Base-by-base conservation (phyloP, 2,888 invertebrate species). In the Eretmocerus hayati region DNA sequence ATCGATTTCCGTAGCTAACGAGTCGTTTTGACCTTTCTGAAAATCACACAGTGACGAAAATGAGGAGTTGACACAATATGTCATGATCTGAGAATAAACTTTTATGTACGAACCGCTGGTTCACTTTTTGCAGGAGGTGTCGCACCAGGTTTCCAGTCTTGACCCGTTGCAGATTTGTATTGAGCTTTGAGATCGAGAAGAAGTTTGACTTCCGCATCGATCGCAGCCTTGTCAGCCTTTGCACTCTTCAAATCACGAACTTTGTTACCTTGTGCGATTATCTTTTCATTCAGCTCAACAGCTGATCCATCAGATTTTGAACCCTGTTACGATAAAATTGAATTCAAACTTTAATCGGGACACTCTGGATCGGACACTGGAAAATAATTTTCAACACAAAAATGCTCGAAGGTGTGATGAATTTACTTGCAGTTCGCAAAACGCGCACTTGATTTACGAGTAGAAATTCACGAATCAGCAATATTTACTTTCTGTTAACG, bases 201-300 rank as follows among this genome's bases (percentile, higher is more conserved):
- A 54, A 66, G 71, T 65, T 80, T 77, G 2, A 79, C 81, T 58
- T 76, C 81, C 2, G 71, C 72, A 53, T 83, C 81, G 32, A 84
- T 64, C 2, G 64, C 56, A 3, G 57, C 44, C 40, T 65, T 65
- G 11, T 59, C 64, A 18, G 63, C 60, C 48, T 62, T 62, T 26
- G 57, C 57, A 13, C 57, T 31, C 50, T 65, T 68, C 11, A 65
- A 46, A n/a, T 61, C 52, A 32, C 66, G 53, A 2, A 66, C 59
- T 57, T 62, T 69, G 32, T 65, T 58, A 15, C 65, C 66, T 58
- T 67, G 64, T 11, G 74, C 72, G 15, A 67, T 63, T 52, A 84
- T 80, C 52, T 78, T 63, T 31, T 64, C 40, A 31, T 40, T 48
- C 21, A 49, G 13, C 23, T 47, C 30, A 23, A 8, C 15, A 22